Conservation (phyloP, 2,797 vertebrate species). For the Eulemur coronatus region DNA sequence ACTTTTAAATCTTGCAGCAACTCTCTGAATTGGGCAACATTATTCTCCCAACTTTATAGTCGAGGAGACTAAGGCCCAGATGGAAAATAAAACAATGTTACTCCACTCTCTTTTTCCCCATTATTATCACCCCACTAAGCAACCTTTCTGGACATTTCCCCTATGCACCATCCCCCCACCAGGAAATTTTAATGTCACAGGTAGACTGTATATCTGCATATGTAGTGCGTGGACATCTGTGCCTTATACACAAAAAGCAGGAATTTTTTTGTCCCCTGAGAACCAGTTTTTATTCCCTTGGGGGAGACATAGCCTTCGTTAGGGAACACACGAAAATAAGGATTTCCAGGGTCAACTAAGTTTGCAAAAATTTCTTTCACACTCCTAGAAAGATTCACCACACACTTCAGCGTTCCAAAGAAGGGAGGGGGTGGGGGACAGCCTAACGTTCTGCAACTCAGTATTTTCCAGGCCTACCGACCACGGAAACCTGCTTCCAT, state of each 20-base stretch:
- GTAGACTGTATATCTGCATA: background rate
- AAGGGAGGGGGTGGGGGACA: background rate
- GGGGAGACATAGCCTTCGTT: background rate
- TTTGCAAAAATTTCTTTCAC: background rate
- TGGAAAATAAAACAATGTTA: background rate
- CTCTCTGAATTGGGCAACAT: too few relatives aligned
- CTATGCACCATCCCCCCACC: background rate
- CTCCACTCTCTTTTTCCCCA: too few relatives aligned
- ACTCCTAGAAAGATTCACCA: background rate
- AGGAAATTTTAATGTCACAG: background rate
- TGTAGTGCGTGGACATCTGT: too few relatives aligned
- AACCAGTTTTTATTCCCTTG: background rate
- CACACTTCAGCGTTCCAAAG: background rate
- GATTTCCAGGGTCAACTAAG: background rate
- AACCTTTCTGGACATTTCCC: background rate
- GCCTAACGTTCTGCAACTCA: background rate
- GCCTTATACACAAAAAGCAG: background rate
- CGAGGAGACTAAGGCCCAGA: background rate
- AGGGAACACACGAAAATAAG: background rate
- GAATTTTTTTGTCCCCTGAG: background rate
- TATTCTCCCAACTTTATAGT: background rate
- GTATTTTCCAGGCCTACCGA: background rate
- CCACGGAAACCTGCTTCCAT: background rate
- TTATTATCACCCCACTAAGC: background rate
- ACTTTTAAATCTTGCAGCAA: rapidly evolving